Conservation (phyloP, 2,797 vertebrate genomes). For the Poeciliopsis turneri region DNA sequence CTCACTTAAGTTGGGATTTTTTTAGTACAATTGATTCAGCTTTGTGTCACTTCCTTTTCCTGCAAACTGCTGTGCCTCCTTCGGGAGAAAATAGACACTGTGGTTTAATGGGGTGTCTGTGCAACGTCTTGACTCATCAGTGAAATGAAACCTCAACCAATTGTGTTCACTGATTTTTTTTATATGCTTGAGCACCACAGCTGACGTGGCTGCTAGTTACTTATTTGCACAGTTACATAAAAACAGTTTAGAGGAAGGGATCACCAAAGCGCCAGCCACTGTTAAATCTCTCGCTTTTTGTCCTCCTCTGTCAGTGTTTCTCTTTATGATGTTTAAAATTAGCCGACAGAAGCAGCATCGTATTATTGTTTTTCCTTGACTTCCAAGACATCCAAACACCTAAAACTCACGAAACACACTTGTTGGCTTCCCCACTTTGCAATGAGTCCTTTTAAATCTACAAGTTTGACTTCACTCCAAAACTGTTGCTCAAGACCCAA, state of each 20-base stretch:
- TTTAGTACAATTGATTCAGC: background rate
- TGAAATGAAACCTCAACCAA: background rate
- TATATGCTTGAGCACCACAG: background rate
- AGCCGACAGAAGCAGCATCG: background rate
- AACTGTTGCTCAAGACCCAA: background rate
- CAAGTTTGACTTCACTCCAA: background rate
- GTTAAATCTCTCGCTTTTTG: background rate
- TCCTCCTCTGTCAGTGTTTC: background rate
- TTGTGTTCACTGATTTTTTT: background rate
- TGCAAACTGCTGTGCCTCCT: background rate
- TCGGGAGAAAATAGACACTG: background rate
- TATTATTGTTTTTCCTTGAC: background rate
- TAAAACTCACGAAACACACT: background rate
- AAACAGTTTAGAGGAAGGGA: background rate
- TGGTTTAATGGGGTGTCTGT: background rate
- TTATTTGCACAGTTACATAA: background rate
- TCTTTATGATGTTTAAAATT: background rate
- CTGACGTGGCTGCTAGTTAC: background rate
- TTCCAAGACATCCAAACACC: background rate
- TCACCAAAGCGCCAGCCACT: background rate
- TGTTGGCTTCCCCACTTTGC: background rate
- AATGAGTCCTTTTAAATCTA: background rate
- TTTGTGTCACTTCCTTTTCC: background rate
- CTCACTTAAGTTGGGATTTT: background rate
- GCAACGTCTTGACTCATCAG: background rate